A percentile compares a stretch with the other conserved stretches of the same genome.
Evolutionary conservation across 2,888 invertebrate genomes (phyloP).

Genomic region (Odontocerum albicorne): DNA sequence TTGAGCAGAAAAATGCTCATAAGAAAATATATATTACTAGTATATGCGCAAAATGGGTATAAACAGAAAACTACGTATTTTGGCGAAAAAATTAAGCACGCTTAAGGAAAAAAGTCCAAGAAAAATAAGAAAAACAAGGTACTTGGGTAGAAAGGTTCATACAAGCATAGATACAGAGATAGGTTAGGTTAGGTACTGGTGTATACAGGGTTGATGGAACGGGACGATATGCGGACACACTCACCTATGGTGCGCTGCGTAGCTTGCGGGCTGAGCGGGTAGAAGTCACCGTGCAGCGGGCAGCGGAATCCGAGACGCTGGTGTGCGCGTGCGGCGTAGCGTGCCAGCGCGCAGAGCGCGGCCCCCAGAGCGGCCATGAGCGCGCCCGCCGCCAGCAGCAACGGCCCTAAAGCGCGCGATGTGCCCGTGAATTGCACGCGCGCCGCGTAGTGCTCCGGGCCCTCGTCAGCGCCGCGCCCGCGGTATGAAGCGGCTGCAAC

Average conservation of each 20-base stretch:
- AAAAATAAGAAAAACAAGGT: too few species aligned
- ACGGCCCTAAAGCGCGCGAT: constrained; percentile 71
- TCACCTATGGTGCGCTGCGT: constrained; percentile 55
- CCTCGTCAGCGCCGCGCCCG: constrained; percentile 71
- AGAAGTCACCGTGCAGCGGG: constrained; percentile 77
- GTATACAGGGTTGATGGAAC: too few species aligned
- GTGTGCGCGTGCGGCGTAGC: constrained; percentile 66
- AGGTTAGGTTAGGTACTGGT: too few species aligned
- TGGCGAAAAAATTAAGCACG: too few species aligned
- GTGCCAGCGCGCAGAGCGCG: constrained; percentile 66
- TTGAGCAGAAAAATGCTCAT: too few species aligned
- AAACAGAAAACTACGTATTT: too few species aligned
- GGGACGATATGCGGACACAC: too few species aligned
- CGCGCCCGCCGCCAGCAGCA: constrained; percentile 73
- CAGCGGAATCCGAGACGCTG: constrained; percentile 75
- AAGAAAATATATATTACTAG: too few species aligned
- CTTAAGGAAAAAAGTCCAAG: too few species aligned
- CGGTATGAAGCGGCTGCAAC: constrained; percentile 71
- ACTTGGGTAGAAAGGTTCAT: too few species aligned
- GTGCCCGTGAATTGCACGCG: constrained; percentile 74
- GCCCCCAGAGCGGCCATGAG: constrained; percentile 69
- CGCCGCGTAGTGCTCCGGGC: constrained; percentile 70
- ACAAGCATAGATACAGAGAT: too few species aligned
- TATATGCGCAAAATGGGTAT: too few species aligned
- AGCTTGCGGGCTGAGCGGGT: constrained; percentile 69